Percentiles rank a stretch among this genome's conserved stretches.
Evolutionary conservation across 2,888 invertebrate genomes (phyloP).

Genomic region (Orthosia gracilis): DNA sequence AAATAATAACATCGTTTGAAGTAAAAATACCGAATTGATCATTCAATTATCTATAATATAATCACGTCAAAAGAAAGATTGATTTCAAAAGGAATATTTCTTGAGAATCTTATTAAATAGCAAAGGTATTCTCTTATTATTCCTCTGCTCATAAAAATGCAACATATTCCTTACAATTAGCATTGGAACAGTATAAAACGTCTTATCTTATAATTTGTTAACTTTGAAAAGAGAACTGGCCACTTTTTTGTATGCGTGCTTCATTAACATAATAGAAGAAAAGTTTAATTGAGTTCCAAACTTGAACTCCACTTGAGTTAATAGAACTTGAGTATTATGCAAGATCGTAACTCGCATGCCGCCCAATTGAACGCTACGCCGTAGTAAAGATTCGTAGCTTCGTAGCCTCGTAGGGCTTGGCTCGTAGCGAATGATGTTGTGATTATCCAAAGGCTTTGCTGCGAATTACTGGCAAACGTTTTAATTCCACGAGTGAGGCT

Average conservation of each 20-base stretch:
- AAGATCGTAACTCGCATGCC: slow-evolving; percentile 70
- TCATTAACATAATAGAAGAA: slow-evolving; percentile 78
- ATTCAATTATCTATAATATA: slow-evolving; percentile 47
- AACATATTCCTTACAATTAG: slow-evolving; percentile 60
- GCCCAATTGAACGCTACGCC: slow-evolving; percentile 66
- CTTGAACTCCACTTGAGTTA: slow-evolving; percentile 70
- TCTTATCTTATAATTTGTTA: slow-evolving; percentile 67
- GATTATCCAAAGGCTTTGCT: slow-evolving; percentile 65
- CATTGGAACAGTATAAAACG: slow-evolving; percentile 56
- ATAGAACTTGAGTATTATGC: slow-evolving; percentile 71
- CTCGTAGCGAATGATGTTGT: slow-evolving; percentile 64
- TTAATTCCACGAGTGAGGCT: slow-evolving; percentile 62
- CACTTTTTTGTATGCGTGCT: slow-evolving; percentile 69
- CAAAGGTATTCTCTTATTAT: slow-evolving; percentile 37
- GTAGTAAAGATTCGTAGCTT: slow-evolving; percentile 64
- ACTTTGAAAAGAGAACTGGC: slow-evolving; percentile 55
- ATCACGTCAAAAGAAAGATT: slow-evolving; percentile 37
- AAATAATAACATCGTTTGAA: slow-evolving; percentile 7
- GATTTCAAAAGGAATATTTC: slow-evolving; percentile 24
- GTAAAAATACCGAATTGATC: slow-evolving; percentile 24
- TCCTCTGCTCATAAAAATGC: slow-evolving; percentile 51
- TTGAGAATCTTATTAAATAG: slow-evolving; percentile 10
- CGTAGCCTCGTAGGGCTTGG: slow-evolving; percentile 57
- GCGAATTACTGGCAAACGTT: slow-evolving; percentile 58
- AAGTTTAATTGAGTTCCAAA: slow-evolving; percentile 78